Evolutionary conservation across 2,888 invertebrate genomes (phyloP), one percentile per base, ranked within the genome.

Genomic region (Yponomeuta plumbellus): DNA sequence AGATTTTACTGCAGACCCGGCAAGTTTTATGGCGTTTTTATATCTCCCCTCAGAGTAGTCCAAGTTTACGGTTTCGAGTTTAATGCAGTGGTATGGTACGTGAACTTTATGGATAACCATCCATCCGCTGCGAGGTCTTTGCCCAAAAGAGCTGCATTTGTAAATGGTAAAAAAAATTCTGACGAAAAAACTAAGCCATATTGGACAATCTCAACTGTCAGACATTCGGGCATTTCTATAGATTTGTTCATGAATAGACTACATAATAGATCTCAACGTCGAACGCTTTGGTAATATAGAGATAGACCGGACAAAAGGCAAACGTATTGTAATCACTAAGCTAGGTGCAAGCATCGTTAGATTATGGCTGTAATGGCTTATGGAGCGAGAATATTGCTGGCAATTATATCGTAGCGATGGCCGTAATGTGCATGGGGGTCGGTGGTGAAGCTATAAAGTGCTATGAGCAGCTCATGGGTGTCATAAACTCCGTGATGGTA

Each of bases 11-110:
- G 77, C 78, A 71, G 71, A 72, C 76, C 72, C 75, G 74, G 74
- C 74, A 21, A 77, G 74, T 77, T 80, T 83, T 79, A 83, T 73
- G 75, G 70, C 72, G 71, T 73, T 77, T 80, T 84, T 81, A 80
- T 76, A 74, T 73, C 68, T 64, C 67, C 66, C 56, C 11, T n/a
- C 61, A 61, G 61, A n/a, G 34, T n/a, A 61, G 61, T 61, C 23
- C 23, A 23, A 34, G 26, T 61, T 61, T 61, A 61, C 61, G 61
- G 23, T 61, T 61, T 61, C 34, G n/a, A 61, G 61, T 61, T 61
- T 34, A 59, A 23, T 59, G 59, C 44, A 52, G 13, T 52, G 44
- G 44, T 17, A 52, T 52, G 44, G 44, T 59, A 23, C 21, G 59
- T 11, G 59, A 59, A 59, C 13, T 59, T 59, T 59, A 59, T 59